Conservation (phyloP, 2,888 invertebrate species). For the Drosophila austrosaltans region DNA sequence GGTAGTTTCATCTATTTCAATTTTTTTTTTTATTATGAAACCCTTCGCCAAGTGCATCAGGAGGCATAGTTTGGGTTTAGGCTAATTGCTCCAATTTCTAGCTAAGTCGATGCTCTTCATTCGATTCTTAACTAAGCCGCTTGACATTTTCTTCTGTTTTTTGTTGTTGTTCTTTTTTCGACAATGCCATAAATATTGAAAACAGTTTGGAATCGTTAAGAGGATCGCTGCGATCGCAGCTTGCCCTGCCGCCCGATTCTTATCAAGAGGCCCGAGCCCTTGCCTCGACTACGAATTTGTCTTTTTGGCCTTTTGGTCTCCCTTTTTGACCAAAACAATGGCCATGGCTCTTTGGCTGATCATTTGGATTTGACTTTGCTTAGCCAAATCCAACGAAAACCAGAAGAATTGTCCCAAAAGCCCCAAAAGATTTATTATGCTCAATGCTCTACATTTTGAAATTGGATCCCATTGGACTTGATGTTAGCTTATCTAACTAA, state of each 20-base stretch:
- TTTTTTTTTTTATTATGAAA: conserved; percentile 31
- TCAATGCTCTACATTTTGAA: conserved; percentile 53
- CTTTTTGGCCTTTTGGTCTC: conserved; percentile 49
- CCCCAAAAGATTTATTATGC: conserved; percentile 63
- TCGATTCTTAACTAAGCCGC: conserved; percentile 26
- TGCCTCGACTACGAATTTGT: conserved; percentile 60
- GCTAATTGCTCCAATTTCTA: conserved; percentile 77
- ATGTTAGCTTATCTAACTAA: conserved; percentile 17
- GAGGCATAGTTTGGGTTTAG: conserved; percentile 25
- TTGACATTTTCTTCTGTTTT: conserved; percentile 36
- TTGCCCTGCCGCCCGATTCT: conserved; percentile 64
- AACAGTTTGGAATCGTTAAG: conserved; percentile 45
- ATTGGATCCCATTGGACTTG: conserved; percentile 24
- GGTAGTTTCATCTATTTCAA: conserved; percentile 5
- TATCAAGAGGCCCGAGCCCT: conserved; percentile 51
- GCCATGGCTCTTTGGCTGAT: conserved; percentile 32
- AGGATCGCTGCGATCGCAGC: conserved; percentile 66
- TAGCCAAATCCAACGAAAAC: conserved; percentile 28
- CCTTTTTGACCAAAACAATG: conserved; percentile 68
- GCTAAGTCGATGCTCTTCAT: conserved; percentile 50
- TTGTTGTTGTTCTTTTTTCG: conserved; percentile 18
- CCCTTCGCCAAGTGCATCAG: conserved; percentile 22
- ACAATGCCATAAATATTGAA: conserved; percentile 67
- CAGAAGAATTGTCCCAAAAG: conserved; percentile 43
- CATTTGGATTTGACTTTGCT: conserved; percentile 69